These are phyloP conservation scores for Tetranychus cinnabarinus DNA, from an alignment of 1,140 invertebrate genomes.

Conservation along the genomic window DNA sequence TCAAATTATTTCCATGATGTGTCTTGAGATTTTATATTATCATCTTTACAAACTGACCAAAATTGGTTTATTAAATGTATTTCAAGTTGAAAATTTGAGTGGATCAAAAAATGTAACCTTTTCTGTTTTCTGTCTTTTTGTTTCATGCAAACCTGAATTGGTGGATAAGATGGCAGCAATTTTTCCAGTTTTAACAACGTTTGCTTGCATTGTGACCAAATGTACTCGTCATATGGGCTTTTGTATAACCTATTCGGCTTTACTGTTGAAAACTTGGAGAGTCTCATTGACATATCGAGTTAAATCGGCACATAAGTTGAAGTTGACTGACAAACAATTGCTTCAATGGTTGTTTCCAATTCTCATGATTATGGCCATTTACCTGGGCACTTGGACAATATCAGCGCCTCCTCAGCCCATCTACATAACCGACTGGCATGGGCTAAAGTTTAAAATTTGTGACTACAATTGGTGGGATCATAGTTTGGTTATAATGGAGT, in stretches of 20 bases:
- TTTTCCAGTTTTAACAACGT: slow-evolving; percentile 52
- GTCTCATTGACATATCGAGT: slow-evolving; percentile 81
- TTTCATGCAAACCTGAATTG: background rate
- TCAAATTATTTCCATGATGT: too few relatives aligned
- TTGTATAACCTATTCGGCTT: slow-evolving; percentile 64
- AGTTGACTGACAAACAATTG: slow-evolving; percentile 66
- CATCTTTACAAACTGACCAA: too few relatives aligned
- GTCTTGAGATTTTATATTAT: too few relatives aligned
- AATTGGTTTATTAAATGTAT: too few relatives aligned
- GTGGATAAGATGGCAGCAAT: slow-evolving; percentile 65
- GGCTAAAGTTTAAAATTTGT: slow-evolving; percentile 63
- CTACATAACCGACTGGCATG: slow-evolving; percentile 42
- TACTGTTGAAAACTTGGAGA: slow-evolving; percentile 78
- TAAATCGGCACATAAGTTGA: slow-evolving; percentile 72
- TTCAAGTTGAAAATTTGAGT: too few relatives aligned
- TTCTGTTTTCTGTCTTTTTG: background rate
- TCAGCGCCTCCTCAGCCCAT: slow-evolving; percentile 47
- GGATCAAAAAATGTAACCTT: too few relatives aligned
- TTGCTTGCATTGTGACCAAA: slow-evolving; percentile 61
- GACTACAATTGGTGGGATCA: slow-evolving; percentile 81
- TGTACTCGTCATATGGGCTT: slow-evolving; percentile 76
- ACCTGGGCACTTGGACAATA: slow-evolving; percentile 65
- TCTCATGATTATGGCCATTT: slow-evolving; percentile 59
- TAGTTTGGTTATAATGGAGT: slow-evolving; percentile 59
- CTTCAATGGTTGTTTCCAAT: slow-evolving; percentile 76